Conservation (phyloP, 1,140 invertebrate species). For the Ganaspis sp. region DNA sequence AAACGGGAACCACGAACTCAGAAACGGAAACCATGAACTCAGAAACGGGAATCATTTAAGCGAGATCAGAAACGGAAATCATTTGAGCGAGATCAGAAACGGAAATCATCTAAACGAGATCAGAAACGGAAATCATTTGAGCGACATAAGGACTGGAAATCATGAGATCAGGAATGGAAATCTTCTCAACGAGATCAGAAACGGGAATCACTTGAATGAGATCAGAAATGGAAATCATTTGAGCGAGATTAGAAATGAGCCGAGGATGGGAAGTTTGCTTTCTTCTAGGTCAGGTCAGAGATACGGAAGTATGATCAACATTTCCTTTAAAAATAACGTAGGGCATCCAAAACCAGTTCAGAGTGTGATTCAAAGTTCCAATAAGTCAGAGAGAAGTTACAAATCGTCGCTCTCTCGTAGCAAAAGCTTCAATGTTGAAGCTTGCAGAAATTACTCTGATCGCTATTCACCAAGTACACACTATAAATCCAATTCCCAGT, state of each 20-base stretch:
- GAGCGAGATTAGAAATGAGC: background rate
- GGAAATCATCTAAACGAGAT: background rate
- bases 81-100: background rate
- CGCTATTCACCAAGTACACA: slow-evolving; percentile 74
- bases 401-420: slow-evolving; percentile 85
- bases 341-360: slow-evolving; percentile 57
- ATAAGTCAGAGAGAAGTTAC: slow-evolving; percentile 85
- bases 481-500: slow-evolving; percentile 86
- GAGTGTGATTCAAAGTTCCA: slow-evolving; percentile 53
- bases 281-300: slow-evolving; percentile 56
- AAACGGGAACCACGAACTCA: background rate
- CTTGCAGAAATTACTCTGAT: slow-evolving; percentile 73
- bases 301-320: slow-evolving; percentile 84
- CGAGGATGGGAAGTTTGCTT: slow-evolving; percentile 65
- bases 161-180: background rate
- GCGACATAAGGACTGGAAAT: background rate
- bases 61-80: background rate
- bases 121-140: background rate
- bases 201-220: background rate
- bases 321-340: slow-evolving; percentile 83
- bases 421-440: slow-evolving; percentile 90
- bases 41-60: background rate
- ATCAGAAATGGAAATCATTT: background rate
- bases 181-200: background rate
- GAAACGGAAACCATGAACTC: background rate